A percentile compares a stretch with the other conserved stretches of the same genome.
phyloP scores from a whole-genome alignment of 1,140 invertebrate genomes.

The Araneus ventricosus region DNA sequence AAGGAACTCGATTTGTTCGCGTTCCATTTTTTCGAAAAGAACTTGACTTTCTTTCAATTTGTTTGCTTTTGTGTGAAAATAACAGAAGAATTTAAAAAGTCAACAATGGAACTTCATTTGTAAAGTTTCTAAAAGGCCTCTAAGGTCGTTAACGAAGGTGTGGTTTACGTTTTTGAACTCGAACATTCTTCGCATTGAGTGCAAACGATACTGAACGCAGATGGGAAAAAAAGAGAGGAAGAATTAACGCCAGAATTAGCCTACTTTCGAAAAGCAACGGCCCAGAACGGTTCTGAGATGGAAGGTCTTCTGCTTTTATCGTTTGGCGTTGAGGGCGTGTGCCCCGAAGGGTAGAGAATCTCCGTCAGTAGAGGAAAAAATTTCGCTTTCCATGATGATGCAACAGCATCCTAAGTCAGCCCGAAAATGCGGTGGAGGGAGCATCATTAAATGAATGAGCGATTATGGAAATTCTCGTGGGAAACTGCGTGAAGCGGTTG shows the following conservation, averaged over 20 bases:
- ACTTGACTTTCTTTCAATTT: background rate
- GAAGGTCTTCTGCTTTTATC: slow-evolving; percentile 56
- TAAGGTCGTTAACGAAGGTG: slow-evolving; percentile 16
- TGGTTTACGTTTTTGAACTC: background rate
- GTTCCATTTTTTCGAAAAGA: background rate
- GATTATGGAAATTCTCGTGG: slow-evolving; percentile 27
- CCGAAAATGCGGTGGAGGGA: slow-evolving; percentile 1
- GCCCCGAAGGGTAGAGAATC: slow-evolving; percentile 23
- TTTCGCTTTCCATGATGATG: background rate
- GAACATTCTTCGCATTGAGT: background rate
- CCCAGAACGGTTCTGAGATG: slow-evolving; percentile 39
- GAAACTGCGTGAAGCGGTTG: background rate
- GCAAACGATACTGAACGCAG: background rate
- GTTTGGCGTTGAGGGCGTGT: slow-evolving; percentile 7
- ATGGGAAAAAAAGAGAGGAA: background rate
- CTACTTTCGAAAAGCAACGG: slow-evolving; percentile 59
- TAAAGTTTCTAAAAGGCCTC: background rate
- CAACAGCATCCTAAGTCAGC: background rate
- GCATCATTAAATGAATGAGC: background rate
- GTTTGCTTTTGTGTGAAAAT: background rate
- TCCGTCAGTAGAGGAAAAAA: background rate
- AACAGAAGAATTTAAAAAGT: background rate
- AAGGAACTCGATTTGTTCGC: background rate
- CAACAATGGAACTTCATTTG: slow-evolving; percentile 18
- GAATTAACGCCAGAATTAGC: slow-evolving; percentile 53